Evolutionary conservation across 2,888 invertebrate genomes (phyloP), one percentile per base, ranked within the genome.

Genomic region (Aporophyla nigra): DNA sequence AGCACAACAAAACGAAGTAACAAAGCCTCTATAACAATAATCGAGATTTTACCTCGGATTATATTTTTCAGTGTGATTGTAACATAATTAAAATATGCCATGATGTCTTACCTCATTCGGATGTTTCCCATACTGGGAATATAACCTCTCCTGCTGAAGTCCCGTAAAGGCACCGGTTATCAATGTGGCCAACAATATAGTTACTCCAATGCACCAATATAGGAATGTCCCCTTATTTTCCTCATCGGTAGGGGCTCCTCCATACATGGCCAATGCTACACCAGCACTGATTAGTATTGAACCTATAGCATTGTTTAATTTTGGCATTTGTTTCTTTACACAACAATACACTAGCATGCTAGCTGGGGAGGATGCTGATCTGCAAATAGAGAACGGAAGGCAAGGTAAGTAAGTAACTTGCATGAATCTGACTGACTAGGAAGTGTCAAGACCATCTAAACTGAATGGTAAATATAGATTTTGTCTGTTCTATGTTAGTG

Each of bases 281-380:
- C 96, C 96, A 27, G 93, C 74, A 58, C 92, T 94, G 56, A 96
- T 96, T 0, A 96, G 91, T 10, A 96, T 58, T 2, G 96, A 96
- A 12, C 96, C 96, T 56, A 95, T 83, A 2, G 93, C 93, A 68
- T 93, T 94, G 73, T 92, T 92, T 0, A 90, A 49, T 87, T 93
- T 94, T 58, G 96, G 96, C 53, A 83, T 83, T 84, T 93, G 92
- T 79, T 92, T 93, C 78, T 95, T 95, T 4, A 92, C 90, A 81
- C 88, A 92, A 89, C 96, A 96, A 40, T 95, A 94, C 0, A 96
- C 95, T 53, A 96, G 75, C 95, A 96, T 95, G 80, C 96, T 96
- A 49, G 95, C 95, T 43, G 96, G 96, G 0, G 96, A 95, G 9
- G 96, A 95, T 40, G 96, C 96, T 54, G 96, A 96, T 79, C 96